Percentiles rank a stretch among this genome's conserved stretches.
Evolutionary conservation across 2,797 vertebrate species (phyloP).

Genomic region (Tympanoctomys barrerae): DNA sequence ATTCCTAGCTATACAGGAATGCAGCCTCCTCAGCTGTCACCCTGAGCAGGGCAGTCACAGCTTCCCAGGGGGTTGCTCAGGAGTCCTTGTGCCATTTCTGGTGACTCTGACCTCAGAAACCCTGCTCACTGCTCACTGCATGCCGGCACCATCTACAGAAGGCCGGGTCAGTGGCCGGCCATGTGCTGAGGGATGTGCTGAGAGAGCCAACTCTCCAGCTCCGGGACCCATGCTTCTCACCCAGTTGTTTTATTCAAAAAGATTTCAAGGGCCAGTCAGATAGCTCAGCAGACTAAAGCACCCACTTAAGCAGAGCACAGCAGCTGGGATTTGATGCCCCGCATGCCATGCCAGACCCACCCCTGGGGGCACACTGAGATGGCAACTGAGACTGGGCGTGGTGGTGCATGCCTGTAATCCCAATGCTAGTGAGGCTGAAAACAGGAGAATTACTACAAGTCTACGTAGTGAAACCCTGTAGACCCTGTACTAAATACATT

Average conservation of each 20-base stretch:
- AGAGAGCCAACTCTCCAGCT: neutral
- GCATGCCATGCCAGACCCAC: too few species aligned
- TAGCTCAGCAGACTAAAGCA: too few species aligned
- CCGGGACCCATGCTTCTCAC: neutral
- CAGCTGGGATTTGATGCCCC: too few species aligned
- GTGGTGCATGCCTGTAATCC: too few species aligned
- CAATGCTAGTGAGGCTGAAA: too few species aligned
- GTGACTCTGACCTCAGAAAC: neutral
- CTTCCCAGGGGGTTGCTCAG: neutral
- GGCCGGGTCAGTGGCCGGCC: too few species aligned
- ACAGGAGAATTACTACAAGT: too few species aligned
- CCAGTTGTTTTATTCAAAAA: neutral
- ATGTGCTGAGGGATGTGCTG: neutral
- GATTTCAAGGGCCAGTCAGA: neutral
- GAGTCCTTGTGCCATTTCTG: neutral
- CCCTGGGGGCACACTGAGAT: too few species aligned
- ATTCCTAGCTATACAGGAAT: neutral
- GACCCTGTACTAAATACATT: too few species aligned
- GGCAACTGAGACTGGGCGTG: too few species aligned
- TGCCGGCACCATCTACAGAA: neutral
- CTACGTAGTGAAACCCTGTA: too few species aligned
- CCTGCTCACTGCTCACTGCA: neutral
- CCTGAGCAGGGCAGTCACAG: neutral
- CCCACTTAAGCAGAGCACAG: too few species aligned
- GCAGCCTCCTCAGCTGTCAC: neutral